Base-by-base conservation (phyloP, 2,113 vertebrate species). In the Hystrix cristata region DNA sequence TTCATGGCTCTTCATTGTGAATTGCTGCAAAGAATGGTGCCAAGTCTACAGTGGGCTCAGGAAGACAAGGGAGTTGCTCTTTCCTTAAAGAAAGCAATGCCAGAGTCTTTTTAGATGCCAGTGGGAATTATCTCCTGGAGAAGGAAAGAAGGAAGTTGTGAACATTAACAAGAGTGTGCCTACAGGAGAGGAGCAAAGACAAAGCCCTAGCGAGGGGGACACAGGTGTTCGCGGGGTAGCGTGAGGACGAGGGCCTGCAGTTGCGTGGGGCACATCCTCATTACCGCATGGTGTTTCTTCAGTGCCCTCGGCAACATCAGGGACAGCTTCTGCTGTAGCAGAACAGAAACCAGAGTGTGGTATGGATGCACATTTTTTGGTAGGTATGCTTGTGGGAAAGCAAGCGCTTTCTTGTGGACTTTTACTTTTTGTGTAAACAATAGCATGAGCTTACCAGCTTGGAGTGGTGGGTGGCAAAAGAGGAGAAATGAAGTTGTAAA, bases 221-320 rank as follows among this genome's bases (percentile, higher is more conserved):
- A 2, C 34, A 15, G 65, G 38, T 15, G 4, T 57, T 3, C 38
- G 1, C 4, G 12, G 46, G 46, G 23, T 16, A 19, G 7, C 27
- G 25, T 8, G 9, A 46, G 51, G 38, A 79, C 2, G 29, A 48
- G 29, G 71, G 29, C 13, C 38, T 67, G 1, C 64, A 18, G 4
- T 1, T 43, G 0, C 25, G 65, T 51, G 71, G 14, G 71, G 27
- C 19, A 1, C 13, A 3, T 16, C 16, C 27, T 57, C 6, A 10
- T 19, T 1, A 10, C 29, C 15, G 21, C 1, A 6, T 0, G 5
- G 25, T 34, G 8, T 5, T 55, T 12, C 29, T 23, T 79, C 3
- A 16, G 14, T 51, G 48, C 53, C 27, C 43, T 38, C 1, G 21
- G 3, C 10, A 15, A 27, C 27, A 31, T 10, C 85, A 43, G 29